Percentiles rank a stretch among this genome's conserved stretches.
phyloP scores from a whole-genome alignment of 2,797 vertebrate genomes.

The Stomatorhinus walkeri region DNA sequence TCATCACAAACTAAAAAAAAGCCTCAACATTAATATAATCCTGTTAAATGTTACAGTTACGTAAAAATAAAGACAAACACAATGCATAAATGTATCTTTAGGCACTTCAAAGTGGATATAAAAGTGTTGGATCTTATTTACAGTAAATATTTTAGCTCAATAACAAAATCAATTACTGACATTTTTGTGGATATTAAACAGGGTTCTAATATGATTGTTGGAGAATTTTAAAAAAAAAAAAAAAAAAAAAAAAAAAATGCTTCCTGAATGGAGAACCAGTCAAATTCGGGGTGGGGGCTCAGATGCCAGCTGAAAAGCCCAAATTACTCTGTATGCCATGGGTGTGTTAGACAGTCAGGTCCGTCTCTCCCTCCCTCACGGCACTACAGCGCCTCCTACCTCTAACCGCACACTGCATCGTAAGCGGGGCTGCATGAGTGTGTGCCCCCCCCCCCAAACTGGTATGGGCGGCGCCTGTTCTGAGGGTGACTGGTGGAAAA shows the following conservation, averaged over 20 bases:
- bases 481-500: neutral
- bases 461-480: neutral
- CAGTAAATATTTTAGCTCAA: constrained; percentile 15
- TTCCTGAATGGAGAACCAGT: neutral
- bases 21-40: neutral
- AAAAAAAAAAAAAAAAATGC: neutral
- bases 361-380: neutral
- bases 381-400: neutral
- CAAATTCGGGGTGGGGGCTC: neutral
- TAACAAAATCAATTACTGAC: neutral
- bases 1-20: neutral
- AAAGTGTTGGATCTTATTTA: neutral
- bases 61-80: neutral
- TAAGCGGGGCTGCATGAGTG: neutral
- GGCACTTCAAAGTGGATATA: neutral
- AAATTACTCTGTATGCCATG: neutral
- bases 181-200: neutral
- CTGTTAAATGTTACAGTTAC: neutral
- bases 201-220: neutral
- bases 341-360: neutral
- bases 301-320: neutral
- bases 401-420: neutral
- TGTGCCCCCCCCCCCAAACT: neutral
- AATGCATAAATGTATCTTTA: neutral
- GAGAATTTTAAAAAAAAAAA: neutral